Evolutionary conservation across 1,140 invertebrate genomes (phyloP).

Genomic region (Diabrotica virgifera): DNA sequence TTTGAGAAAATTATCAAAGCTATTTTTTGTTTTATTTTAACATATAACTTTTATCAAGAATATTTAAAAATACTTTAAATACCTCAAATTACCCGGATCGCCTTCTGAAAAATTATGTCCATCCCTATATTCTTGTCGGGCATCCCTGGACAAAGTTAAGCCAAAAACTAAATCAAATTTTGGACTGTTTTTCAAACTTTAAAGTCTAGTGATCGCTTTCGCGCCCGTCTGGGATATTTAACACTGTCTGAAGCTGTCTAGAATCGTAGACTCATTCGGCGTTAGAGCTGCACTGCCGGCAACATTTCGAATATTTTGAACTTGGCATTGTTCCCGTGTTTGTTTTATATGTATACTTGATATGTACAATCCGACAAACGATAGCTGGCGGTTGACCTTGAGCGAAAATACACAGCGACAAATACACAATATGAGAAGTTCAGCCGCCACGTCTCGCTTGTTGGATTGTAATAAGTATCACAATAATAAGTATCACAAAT

Average conservation of each 20-base stretch:
- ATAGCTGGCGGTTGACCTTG: too few relatives aligned
- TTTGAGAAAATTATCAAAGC: too few relatives aligned
- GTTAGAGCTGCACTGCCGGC: not conserved
- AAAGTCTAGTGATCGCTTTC: slow-evolving; percentile 62
- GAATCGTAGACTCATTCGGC: slow-evolving; percentile 6
- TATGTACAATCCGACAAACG: too few relatives aligned
- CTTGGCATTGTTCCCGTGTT: slow-evolving; percentile 8
- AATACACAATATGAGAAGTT: too few relatives aligned
- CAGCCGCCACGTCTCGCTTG: too few relatives aligned
- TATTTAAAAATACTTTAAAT: too few relatives aligned
- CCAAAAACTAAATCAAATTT: slow-evolving; percentile 62
- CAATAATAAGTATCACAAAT: too few relatives aligned
- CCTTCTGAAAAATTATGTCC: slow-evolving; percentile 61
- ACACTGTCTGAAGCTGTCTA: slow-evolving; percentile 51
- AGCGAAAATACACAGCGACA: too few relatives aligned
- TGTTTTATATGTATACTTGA: slow-evolving; percentile 32
- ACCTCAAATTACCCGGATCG: slow-evolving; percentile 70
- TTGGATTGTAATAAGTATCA: too few relatives aligned
- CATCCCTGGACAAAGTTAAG: slow-evolving; percentile 56
- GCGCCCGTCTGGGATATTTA: slow-evolving; percentile 55
- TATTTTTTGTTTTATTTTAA: too few relatives aligned
- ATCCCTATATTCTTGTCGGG: slow-evolving; percentile 52
- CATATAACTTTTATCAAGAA: too few relatives aligned
- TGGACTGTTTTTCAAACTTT: slow-evolving; percentile 61
- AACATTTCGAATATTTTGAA: slow-evolving; percentile 3